Conservation (phyloP, 2,888 invertebrate genomes). For the Drosophila pegasa region DNA sequence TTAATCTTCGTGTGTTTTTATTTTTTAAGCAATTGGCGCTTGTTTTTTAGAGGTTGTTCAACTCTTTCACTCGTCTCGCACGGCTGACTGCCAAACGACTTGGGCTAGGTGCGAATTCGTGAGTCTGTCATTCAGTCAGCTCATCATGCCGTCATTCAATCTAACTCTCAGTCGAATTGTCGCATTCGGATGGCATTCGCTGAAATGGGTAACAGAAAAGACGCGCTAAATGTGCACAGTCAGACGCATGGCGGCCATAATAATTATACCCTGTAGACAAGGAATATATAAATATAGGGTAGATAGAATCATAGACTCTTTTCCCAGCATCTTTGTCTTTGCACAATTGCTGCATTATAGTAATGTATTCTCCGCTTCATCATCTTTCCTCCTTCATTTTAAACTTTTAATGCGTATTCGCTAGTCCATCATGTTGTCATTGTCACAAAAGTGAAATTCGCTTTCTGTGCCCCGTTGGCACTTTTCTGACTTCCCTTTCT, state of each 20-base stretch:
- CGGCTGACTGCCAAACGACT: constrained; percentile 45
- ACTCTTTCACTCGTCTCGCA: constrained; percentile 53
- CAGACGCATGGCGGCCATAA: constrained; percentile 18
- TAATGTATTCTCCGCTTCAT: not conserved
- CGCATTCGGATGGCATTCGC: constrained; percentile 53
- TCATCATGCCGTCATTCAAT: constrained; percentile 23
- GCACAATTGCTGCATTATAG: too few species aligned
- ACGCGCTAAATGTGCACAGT: constrained; percentile 28
- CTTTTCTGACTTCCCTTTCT: constrained; percentile 70
- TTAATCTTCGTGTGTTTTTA: not conserved
- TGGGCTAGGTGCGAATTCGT: constrained; percentile 39
- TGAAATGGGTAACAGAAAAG: constrained; percentile 44
- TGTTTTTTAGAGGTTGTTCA: constrained; percentile 64
- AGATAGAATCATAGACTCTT: not conserved
- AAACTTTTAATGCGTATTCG: not conserved
- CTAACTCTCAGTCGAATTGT: constrained; percentile 46
- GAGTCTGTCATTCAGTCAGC: constrained; percentile 28
- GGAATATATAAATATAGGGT: not conserved
- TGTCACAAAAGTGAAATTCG: constrained; percentile 73
- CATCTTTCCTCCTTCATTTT: too few species aligned
- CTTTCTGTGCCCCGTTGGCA: constrained; percentile 56
- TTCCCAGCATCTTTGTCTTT: not conserved
- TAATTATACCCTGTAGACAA: constrained; percentile 23
- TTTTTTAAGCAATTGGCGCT: constrained; percentile 41
- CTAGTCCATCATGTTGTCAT: not conserved